Evolutionary conservation across 2,113 vertebrate species (phyloP), one percentile per base, ranked within the genome.

Genomic region (Odobenus rosmarus): DNA sequence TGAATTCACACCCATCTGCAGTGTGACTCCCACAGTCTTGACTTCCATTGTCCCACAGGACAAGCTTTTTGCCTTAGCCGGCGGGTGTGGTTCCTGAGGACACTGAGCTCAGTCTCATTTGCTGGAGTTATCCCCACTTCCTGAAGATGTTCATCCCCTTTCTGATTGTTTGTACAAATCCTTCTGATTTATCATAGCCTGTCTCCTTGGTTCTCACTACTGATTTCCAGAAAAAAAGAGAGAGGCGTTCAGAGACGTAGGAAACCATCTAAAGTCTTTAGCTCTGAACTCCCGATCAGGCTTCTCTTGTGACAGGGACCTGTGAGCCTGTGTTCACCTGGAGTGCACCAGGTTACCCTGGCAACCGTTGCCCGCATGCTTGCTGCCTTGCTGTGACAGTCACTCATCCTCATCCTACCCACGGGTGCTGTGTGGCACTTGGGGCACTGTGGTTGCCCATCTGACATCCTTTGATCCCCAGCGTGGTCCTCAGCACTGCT

Each of bases 401-500:
- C 74, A 42, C 8, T n/a, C 7, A 21, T 19, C 12, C 14, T 46
- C 39, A 55, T 1, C 11, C 19, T 5, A 16, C 31, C 23, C 51
- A 19, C 33, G 8, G 3, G 9, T 33, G 1, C 28, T 67, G 3
- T 36, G 59, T 42, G 42, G 6, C n/a, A 42, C 9, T 1, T 39
- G 18, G 31, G 4, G 15, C 23, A 51, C 57, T 57, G 39, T 13
- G 36, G 55, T 51, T 82, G 18, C 46, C 42, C 46, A 15, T 7
- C 23, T 76, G 83, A 90, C 14, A n/a, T 26, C 42, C 11, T 51
- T 67, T 24, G 36, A 33, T 36, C 24, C 49, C 67, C n/a, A 21
- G 0, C 5, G 0, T 4, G 24, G 33, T 61, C 28, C 23, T 36
- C 39, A 49, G 46, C 4, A n/a, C 0, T 2, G 53, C 61, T 92